Evolutionary conservation across 2,797 vertebrate genomes (phyloP).

Genomic region (Clarias pachynema): DNA sequence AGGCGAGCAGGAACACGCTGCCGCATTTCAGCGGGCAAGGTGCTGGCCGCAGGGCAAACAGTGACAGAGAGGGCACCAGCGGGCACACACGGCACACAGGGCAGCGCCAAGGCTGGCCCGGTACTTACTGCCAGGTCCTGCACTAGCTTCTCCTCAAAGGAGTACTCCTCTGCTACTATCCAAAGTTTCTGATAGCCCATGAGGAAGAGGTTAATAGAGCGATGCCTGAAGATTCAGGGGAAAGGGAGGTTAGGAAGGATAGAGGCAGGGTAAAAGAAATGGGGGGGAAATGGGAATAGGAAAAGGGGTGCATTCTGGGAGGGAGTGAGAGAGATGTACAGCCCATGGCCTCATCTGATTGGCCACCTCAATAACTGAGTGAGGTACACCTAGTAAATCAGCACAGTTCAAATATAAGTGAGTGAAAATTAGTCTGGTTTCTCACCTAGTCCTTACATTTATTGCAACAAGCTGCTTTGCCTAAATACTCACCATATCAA

Average conservation of each 20-base stretch:
- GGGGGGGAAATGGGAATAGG: conserved; percentile 34
- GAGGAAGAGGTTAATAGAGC: conserved; percentile 99
- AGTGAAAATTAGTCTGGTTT: neutral
- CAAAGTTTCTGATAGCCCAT: conserved; percentile 99
- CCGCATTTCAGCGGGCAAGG: conserved; percentile 55
- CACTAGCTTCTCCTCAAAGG: conserved; percentile 99
- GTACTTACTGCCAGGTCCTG: conserved; percentile 99
- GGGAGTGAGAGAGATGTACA: conserved; percentile 80
- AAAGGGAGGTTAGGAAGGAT: conserved; percentile 78
- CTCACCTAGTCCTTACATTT: neutral
- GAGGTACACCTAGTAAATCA: conserved; percentile 52
- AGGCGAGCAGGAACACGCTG: conserved; percentile 65
- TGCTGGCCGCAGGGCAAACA: conserved; percentile 65
- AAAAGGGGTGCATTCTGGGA: conserved; percentile 57
- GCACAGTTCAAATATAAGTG: conserved; percentile 42
- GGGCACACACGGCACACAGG: conserved; percentile 60
- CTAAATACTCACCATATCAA: conserved; percentile 36
- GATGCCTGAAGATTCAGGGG: conserved; percentile 92
- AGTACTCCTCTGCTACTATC: conserved; percentile 99
- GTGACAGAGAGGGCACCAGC: conserved; percentile 55
- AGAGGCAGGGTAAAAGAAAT: conserved; percentile 73
- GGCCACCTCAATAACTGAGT: conserved; percentile 79
- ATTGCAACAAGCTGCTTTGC: conserved; percentile 7
- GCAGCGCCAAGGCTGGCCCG: conserved; percentile 69
- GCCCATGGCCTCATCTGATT: conserved; percentile 92